These are phyloP conservation scores for Chaitophorus viminalis DNA, from an alignment of 2,888 invertebrate species.

Conservation along the genomic window DNA sequence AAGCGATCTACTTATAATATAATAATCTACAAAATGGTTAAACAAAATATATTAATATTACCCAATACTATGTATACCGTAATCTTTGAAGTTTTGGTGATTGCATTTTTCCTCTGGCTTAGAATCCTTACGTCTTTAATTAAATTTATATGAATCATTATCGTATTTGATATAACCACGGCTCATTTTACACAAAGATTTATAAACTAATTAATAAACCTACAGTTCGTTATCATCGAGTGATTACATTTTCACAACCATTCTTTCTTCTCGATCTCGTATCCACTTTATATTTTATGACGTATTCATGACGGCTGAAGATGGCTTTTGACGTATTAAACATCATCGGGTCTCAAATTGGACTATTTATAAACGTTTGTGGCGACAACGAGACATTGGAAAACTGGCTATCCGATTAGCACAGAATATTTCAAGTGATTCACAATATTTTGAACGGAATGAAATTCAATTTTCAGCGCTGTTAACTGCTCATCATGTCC, in stretches of 20 bases:
- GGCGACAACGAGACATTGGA: no score
- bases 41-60: no score
- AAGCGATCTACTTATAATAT: no score
- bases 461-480: no score
- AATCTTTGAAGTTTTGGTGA: background rate
- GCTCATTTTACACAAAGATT: background rate
- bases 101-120: background rate
- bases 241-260: background rate
- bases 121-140: background rate
- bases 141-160: background rate
- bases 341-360: background rate
- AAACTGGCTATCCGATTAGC: no score
- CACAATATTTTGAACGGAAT: no score
- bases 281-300: background rate
- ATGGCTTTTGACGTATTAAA: background rate
- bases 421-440: no score
- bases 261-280: background rate
- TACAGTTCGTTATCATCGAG: background rate
- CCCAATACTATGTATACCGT: background rate
- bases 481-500: no score
- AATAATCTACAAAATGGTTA: no score
- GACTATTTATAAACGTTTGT: no score
- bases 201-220: background rate
- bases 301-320: background rate
- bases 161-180: background rate